A percentile compares a stretch with the other conserved stretches of the same genome.
Conservation (phyloP, 2,113 vertebrate species). For the Montifringilla adamsi region DNA sequence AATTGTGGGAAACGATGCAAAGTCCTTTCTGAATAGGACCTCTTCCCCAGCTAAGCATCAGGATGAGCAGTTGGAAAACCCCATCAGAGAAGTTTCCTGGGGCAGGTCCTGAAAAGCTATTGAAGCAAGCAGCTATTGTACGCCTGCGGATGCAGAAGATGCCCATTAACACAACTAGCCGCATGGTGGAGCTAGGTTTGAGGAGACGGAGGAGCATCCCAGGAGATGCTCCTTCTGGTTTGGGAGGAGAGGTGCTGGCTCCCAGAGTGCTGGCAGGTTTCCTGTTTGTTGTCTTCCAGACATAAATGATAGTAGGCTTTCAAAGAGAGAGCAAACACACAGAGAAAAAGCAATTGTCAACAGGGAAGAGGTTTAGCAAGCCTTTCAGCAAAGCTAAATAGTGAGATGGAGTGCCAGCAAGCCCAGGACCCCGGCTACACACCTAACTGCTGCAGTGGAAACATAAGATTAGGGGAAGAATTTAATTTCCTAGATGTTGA, state of each 20-base stretch:
- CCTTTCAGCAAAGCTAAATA: background rate
- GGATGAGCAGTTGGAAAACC: background rate
- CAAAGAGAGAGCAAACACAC: background rate
- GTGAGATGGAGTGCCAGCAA: rapidly evolving
- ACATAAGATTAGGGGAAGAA: background rate
- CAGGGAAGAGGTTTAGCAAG: background rate
- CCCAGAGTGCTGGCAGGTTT: background rate
- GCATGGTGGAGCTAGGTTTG: conserved; percentile 1
- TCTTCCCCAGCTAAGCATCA: background rate
- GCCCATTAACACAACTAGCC: background rate
- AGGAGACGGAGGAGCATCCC: background rate
- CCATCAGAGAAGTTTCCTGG: background rate
- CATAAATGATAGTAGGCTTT: background rate
- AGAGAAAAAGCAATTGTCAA: background rate
- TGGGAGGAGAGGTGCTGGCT: background rate
- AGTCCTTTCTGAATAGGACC: background rate
- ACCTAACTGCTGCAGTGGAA: background rate
- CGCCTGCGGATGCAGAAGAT: background rate
- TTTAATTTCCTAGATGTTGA: background rate
- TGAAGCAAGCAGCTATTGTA: rapidly evolving
- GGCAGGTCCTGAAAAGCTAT: background rate
- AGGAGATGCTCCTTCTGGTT: background rate
- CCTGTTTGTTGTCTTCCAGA: background rate
- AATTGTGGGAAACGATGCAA: background rate
- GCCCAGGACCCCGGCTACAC: background rate